These are phyloP conservation scores for Drosophila prostipennis DNA, from an alignment of 2,888 invertebrate species.

Conservation along the genomic window DNA sequence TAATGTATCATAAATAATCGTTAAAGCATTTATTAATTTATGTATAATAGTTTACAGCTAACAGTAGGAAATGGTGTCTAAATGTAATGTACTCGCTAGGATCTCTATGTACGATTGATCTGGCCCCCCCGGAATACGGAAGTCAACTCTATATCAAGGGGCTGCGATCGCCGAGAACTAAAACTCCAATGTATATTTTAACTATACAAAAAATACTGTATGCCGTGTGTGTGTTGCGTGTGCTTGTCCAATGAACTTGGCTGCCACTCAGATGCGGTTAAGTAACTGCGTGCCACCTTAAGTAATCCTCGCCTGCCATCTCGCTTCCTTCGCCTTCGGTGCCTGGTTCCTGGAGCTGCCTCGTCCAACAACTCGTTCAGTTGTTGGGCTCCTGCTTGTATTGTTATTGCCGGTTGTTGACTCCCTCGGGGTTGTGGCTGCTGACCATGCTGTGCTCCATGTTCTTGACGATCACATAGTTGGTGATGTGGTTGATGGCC, in stretches of 20 bases:
- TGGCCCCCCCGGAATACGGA: constrained; percentile 45
- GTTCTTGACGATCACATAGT: constrained; percentile 83
- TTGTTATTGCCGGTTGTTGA: constrained; percentile 83
- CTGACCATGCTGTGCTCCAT: constrained; percentile 83
- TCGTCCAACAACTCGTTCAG: constrained; percentile 69
- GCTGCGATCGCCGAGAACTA: constrained; percentile 48
- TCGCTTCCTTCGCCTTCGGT: constrained; percentile 25
- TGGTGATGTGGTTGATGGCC: constrained; percentile 83
- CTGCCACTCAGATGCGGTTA: constrained; percentile 44
- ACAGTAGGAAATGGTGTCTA: constrained; percentile 77
- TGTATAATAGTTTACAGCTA: constrained; percentile 74
- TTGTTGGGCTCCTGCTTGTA: constrained; percentile 81
- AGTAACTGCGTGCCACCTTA: constrained; percentile 69
- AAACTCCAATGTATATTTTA: constrained; percentile 74
- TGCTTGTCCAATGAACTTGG: constrained; percentile 34
- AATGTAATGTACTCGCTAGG: constrained; percentile 63
- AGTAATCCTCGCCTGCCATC: constrained; percentile 56
- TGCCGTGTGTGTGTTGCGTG: constrained; percentile 55
- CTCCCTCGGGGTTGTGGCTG: constrained; percentile 76
- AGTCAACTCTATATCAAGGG: constrained; percentile 63
- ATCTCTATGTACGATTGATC: constrained; percentile 57
- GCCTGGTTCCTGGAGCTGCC: constrained; percentile 46
- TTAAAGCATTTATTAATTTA: constrained; percentile 75
- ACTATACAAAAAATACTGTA: constrained; percentile 78
- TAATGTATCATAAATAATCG: constrained; percentile 33